Evolutionary conservation across 2,797 vertebrate genomes (phyloP).

Genomic region (Micromesistius poutassou): DNA sequence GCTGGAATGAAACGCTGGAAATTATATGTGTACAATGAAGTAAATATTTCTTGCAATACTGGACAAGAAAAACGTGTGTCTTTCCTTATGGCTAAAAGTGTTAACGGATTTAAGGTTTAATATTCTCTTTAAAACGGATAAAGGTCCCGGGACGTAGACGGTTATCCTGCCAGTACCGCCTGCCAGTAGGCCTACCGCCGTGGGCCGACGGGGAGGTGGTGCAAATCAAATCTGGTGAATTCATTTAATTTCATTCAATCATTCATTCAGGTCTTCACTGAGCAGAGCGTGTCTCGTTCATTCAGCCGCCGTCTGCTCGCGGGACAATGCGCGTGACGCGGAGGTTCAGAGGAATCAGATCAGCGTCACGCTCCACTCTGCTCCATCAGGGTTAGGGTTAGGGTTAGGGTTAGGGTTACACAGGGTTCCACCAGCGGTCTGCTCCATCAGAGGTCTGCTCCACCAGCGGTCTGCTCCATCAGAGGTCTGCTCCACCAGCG

Average conservation of each 20-base stretch:
- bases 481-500: no score
- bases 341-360: conserved; percentile 64
- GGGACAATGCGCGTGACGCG: conserved; percentile 47
- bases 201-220: conserved; percentile 21
- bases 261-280: conserved; percentile 48
- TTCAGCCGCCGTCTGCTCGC: conserved; percentile 60
- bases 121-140: background rate
- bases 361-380: conserved; percentile 62
- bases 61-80: background rate
- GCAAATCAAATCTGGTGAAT: conserved; percentile 50
- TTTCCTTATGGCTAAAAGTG: no score
- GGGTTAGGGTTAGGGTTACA: no score
- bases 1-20: background rate
- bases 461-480: no score
- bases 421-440: no score
- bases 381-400: no score
- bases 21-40: background rate
- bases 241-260: conserved; percentile 8
- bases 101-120: background rate
- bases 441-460: no score
- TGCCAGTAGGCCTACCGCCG: no score
- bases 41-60: background rate
- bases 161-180: background rate
- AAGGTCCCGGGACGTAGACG: background rate
- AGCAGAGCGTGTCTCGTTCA: conserved; percentile 53